Evolutionary conservation across 1,140 invertebrate genomes (phyloP).

Genomic region (Protaetia brevitarsis): DNA sequence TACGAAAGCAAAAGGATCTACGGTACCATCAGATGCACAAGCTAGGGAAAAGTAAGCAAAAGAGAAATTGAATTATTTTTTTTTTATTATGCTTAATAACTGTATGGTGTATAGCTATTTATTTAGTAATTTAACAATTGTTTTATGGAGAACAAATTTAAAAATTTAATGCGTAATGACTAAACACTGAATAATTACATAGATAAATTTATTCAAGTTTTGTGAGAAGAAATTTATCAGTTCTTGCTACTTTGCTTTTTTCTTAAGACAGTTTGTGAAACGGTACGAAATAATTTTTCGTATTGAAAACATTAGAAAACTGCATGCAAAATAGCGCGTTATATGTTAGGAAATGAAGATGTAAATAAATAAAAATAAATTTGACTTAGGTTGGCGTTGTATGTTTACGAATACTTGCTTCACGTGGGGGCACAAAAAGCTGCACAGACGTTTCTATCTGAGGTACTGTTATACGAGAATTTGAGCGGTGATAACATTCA

Average conservation of each 20-base stretch:
- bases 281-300: too few species aligned
- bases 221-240: too few species aligned
- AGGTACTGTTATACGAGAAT: constrained; percentile 55
- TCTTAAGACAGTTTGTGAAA: too few species aligned
- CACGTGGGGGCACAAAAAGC: constrained; percentile 98
- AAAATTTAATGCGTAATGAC: too few species aligned
- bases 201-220: too few species aligned
- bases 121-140: neutral
- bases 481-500: neutral
- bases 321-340: too few species aligned
- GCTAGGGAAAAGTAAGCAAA: constrained; percentile 87
- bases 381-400: constrained; percentile 86
- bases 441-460: constrained; percentile 96
- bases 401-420: constrained; percentile 98
- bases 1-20: constrained; percentile 88
- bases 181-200: too few species aligned
- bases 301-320: too few species aligned
- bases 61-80: neutral
- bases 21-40: constrained; percentile 90
- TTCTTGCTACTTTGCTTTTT: too few species aligned
- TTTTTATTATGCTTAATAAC: neutral
- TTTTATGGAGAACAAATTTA: too few species aligned
- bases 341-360: neutral
- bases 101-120: neutral
- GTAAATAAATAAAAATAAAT: constrained; percentile 7